Percentiles rank a stretch among this genome's conserved stretches.
Evolutionary conservation across 2,797 vertebrate species (phyloP).

Genomic region (Tamandua tetradactyla): DNA sequence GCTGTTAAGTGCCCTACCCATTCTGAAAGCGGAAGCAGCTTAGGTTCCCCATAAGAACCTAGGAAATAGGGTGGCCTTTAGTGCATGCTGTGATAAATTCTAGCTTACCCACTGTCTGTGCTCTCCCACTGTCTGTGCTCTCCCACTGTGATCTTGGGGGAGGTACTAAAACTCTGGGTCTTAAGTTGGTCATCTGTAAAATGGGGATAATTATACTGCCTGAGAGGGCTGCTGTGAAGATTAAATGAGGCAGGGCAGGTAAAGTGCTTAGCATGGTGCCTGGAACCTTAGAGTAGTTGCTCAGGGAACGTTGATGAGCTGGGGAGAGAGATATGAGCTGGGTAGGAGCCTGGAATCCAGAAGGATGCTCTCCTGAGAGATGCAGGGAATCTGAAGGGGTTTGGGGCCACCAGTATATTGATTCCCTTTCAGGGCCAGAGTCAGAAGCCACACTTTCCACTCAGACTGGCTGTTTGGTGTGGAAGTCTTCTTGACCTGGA

Average conservation of each 20-base stretch:
- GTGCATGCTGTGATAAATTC: neutral
- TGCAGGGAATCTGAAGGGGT: too few relatives aligned
- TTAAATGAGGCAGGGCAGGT: neutral
- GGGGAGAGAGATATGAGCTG: neutral
- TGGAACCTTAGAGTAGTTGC: too few relatives aligned
- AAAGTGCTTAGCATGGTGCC: neutral
- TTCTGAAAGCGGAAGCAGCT: neutral
- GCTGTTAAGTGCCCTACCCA: rapidly evolving
- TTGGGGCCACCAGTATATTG: neutral
- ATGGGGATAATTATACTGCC: neutral
- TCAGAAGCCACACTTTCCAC: neutral
- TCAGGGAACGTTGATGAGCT: neutral
- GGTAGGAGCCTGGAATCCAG: neutral
- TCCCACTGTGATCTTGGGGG: neutral
- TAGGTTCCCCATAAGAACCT: neutral
- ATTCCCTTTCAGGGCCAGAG: too few relatives aligned
- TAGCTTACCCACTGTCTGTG: neutral
- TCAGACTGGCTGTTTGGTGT: too few relatives aligned
- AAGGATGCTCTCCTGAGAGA: neutral
- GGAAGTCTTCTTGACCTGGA: too few relatives aligned
- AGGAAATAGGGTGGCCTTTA: neutral
- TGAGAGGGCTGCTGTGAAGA: neutral
- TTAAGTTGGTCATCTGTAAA: neutral
- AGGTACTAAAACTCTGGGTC: neutral
- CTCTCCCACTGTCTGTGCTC: too few relatives aligned